Evolutionary conservation across 2,797 vertebrate genomes (phyloP).

Genomic region (Bryconaethiops microstoma): DNA sequence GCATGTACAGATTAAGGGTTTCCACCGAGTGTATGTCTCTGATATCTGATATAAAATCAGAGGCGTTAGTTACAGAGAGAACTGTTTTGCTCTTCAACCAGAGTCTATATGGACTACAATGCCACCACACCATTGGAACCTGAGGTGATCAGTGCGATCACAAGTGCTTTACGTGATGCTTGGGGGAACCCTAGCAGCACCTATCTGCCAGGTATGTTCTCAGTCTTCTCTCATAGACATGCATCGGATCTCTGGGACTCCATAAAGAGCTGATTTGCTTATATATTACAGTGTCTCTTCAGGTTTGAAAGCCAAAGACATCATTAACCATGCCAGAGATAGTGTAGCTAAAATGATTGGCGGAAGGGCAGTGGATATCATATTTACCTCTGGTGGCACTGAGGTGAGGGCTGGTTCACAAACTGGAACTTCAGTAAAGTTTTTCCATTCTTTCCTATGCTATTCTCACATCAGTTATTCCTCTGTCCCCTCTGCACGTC

Average conservation of each 20-base stretch:
- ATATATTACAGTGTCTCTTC: background rate
- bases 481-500: background rate
- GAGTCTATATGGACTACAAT: conserved; percentile 92
- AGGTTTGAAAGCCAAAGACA: conserved; percentile 86
- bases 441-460: background rate
- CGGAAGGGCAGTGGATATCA: conserved; percentile 81
- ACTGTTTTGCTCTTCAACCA: conserved; percentile 48
- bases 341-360: conserved; percentile 87
- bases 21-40: background rate
- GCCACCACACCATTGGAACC: conserved; percentile 89
- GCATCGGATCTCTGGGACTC: background rate
- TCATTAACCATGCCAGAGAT: conserved; percentile 82
- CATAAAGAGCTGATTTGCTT: background rate
- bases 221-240: background rate
- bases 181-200: conserved; percentile 96
- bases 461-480: background rate
- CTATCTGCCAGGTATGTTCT: conserved; percentile 83
- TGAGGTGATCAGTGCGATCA: conserved; percentile 79
- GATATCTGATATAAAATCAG: background rate
- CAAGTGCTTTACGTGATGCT: conserved; percentile 83
- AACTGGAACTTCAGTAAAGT: background rate
- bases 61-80: background rate
- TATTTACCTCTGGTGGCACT: conserved; percentile 95
- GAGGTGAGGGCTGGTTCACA: conserved; percentile 78
- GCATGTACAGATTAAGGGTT: too few species aligned